phyloP scores from a whole-genome alignment of 1,140 invertebrate genomes.

The Zaprionus capensis region DNA sequence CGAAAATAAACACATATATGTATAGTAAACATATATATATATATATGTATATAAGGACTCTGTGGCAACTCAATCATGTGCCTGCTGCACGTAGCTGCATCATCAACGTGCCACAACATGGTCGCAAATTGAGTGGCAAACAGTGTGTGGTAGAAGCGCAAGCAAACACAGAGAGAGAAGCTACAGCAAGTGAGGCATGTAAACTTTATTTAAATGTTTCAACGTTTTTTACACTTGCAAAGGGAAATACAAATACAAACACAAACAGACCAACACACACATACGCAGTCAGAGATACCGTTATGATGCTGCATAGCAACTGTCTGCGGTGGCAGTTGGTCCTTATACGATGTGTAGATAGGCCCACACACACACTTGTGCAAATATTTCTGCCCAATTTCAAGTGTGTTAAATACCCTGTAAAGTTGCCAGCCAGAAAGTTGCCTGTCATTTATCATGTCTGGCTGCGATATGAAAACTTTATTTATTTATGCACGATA shows the following conservation, averaged over 20 bases:
- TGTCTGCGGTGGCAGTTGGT: slow-evolving; percentile 1
- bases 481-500: slow-evolving; percentile 4
- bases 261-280: background rate
- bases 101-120: slow-evolving; percentile 29
- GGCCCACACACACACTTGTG: background rate
- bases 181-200: slow-evolving; percentile 45
- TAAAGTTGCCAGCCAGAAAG: background rate
- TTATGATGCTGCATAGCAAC: slow-evolving; percentile 28
- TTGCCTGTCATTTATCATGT: background rate
- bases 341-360: slow-evolving; percentile 1
- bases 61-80: slow-evolving; percentile 23
- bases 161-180: slow-evolving; percentile 23
- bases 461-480: background rate
- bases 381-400: slow-evolving; percentile 11
- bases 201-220: slow-evolving; percentile 52
- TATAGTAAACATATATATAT: background rate
- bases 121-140: slow-evolving; percentile 48
- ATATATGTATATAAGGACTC: background rate
- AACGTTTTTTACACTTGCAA: slow-evolving; percentile 13
- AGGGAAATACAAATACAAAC: background rate
- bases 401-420: background rate
- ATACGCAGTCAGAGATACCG: background rate
- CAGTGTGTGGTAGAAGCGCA: slow-evolving; percentile 24
- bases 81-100: slow-evolving; percentile 3
- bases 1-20: slow-evolving; percentile 4